These are phyloP conservation scores for Clarias macrocephalus DNA, from an alignment of 2,113 vertebrate genomes.

Conservation along the genomic window DNA sequence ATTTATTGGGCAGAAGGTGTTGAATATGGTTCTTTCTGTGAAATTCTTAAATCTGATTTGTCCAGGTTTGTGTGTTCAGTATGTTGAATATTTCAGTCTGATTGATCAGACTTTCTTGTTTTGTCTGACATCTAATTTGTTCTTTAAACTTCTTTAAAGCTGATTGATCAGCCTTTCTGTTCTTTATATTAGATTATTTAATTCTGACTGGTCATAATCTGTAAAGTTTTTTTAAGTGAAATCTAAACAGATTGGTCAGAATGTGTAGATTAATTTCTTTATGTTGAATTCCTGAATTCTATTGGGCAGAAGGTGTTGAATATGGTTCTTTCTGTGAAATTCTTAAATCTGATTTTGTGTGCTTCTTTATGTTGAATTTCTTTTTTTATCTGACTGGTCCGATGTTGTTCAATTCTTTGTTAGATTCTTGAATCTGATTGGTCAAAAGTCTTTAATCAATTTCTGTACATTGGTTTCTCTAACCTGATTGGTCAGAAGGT, in stretches of 20 bases:
- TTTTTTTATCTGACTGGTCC: not conserved
- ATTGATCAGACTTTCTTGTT: not conserved
- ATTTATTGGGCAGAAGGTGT: too few species aligned
- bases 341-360: not conserved
- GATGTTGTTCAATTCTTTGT: not conserved
- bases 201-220: not conserved
- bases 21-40: too few species aligned
- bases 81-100: not conserved
- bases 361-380: not conserved
- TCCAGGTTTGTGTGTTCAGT: not conserved
- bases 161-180: not conserved
- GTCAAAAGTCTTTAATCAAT: not conserved
- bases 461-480: not conserved
- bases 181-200: not conserved
- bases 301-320: not conserved
- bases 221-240: not conserved
- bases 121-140: too few species aligned
- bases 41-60: too few species aligned
- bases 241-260: not conserved
- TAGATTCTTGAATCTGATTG: not conserved
- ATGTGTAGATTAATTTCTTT: not conserved
- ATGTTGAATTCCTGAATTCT: not conserved
- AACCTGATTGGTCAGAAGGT: not conserved
- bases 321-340: not conserved
- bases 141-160: not conserved